Evolutionary conservation across 2,797 vertebrate genomes (phyloP).

Genomic region (Lagorchestes hirsutus): DNA sequence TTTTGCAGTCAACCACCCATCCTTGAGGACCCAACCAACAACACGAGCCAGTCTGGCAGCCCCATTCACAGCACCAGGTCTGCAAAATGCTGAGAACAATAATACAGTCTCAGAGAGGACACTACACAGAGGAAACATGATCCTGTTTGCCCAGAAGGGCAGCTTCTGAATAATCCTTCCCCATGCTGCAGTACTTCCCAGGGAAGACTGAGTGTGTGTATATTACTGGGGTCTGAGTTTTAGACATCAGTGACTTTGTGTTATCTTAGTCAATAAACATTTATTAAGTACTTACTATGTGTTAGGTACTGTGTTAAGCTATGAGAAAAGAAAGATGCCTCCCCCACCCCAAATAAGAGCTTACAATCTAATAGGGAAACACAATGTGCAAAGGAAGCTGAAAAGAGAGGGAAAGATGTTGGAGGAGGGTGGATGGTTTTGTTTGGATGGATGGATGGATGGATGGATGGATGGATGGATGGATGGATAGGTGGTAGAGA

Average conservation of each 20-base stretch:
- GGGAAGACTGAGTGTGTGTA: background rate
- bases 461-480: too few relatives aligned
- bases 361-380: background rate
- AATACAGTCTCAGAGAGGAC: background rate
- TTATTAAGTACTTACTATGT: background rate
- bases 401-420: background rate
- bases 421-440: too few relatives aligned
- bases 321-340: background rate
- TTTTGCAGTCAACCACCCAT: background rate
- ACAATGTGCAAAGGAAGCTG: background rate
- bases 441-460: too few relatives aligned
- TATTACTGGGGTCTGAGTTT: background rate
- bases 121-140: background rate
- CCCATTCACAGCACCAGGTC: background rate
- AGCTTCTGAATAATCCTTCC: background rate
- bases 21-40: background rate
- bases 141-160: background rate
- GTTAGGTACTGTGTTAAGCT: background rate
- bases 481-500: too few relatives aligned
- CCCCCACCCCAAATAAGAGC: background rate
- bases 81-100: background rate
- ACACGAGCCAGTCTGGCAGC: background rate
- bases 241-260: background rate
- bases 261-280: background rate
- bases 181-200: background rate